Conservation (phyloP, 2,797 vertebrate species). For the Protonibea diacanthus region DNA sequence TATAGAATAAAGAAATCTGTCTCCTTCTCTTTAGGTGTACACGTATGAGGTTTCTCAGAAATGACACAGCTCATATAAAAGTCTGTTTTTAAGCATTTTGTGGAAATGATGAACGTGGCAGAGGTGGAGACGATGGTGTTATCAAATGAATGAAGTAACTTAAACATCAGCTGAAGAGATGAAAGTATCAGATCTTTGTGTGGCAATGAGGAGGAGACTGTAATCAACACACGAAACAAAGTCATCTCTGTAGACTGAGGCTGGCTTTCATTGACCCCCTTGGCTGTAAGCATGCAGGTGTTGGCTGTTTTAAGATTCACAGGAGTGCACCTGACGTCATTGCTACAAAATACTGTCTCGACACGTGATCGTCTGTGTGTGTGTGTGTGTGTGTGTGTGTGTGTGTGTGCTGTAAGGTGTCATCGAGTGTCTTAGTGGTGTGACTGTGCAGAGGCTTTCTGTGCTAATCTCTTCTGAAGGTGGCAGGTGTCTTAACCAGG, state of each 20-base stretch:
- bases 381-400: conserved; percentile 20
- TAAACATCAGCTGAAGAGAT: neutral
- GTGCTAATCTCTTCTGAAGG: conserved; percentile 81
- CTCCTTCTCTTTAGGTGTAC: too few relatives aligned
- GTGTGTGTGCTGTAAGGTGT: conserved; percentile 30
- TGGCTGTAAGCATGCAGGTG: conserved; percentile 54
- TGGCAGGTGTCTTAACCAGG: conserved; percentile 83
- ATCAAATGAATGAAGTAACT: too few relatives aligned
- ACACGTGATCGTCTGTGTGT: conserved; percentile 21
- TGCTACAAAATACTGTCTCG: conserved; percentile 56
- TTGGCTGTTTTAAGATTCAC: conserved; percentile 46
- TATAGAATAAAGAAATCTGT: too few relatives aligned
- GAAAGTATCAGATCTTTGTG: neutral
- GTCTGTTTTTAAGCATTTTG: too few relatives aligned
- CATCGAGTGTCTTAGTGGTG: conserved; percentile 27
- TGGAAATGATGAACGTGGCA: too few relatives aligned
- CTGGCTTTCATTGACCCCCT: conserved; percentile 40
- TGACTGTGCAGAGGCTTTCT: conserved; percentile 64
- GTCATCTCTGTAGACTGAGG: neutral
- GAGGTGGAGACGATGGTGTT: too few relatives aligned
- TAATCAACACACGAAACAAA: neutral
- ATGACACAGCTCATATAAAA: too few relatives aligned
- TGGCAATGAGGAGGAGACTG: neutral
- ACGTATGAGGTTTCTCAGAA: too few relatives aligned
- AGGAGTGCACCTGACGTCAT: conserved; percentile 56